These are phyloP conservation scores for Eremobia ochroleuca DNA, from an alignment of 2,888 invertebrate species.

Conservation along the genomic window DNA sequence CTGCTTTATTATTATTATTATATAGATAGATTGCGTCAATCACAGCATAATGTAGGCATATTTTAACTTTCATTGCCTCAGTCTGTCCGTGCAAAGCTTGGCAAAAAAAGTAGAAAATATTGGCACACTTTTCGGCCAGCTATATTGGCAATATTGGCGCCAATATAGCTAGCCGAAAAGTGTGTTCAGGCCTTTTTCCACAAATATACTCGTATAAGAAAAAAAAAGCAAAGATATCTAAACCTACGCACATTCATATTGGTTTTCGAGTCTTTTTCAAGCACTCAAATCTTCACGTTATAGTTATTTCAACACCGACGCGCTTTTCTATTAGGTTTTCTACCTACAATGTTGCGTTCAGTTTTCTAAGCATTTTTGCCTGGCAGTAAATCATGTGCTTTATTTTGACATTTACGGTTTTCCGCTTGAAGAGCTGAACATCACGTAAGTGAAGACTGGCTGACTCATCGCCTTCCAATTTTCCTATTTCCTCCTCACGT, in stretches of 20 bases:
- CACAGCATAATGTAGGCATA: background rate
- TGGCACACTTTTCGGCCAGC: too few relatives aligned
- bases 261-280: background rate
- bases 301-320: background rate
- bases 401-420: constrained; percentile 23
- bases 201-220: too few relatives aligned
- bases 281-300: background rate
- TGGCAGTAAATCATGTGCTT: constrained; percentile 5
- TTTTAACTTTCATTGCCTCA: background rate
- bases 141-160: too few relatives aligned
- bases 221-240: background rate
- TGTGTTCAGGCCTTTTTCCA: background rate
- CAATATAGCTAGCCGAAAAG: background rate
- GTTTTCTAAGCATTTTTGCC: constrained; percentile 1
- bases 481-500: background rate
- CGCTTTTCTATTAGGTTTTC: background rate
- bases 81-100: background rate
- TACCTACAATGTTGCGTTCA: background rate
- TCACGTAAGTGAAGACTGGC: constrained; percentile 8
- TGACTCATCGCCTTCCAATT: constrained; percentile 45
- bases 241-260: background rate
- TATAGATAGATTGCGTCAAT: background rate
- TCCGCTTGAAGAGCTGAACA: background rate
- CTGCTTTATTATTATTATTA: too few relatives aligned
- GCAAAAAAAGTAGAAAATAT: background rate